Conservation (phyloP, 2,888 invertebrate species). For the Eulithis prunata region DNA sequence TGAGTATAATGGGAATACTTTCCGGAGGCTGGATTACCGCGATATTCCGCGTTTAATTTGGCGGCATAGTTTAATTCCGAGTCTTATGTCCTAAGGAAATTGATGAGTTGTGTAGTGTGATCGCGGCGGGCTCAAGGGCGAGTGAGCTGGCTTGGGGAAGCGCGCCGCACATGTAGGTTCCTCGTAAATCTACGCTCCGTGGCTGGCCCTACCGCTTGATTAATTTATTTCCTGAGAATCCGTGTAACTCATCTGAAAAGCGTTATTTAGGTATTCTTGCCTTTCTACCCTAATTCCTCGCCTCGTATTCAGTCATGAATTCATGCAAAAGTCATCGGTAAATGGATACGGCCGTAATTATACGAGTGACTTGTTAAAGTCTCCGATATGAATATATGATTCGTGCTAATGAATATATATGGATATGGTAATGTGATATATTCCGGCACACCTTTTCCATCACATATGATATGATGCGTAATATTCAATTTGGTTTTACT, state of each 20-base stretch:
- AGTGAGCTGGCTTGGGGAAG: slow-evolving; percentile 24
- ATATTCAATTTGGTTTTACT: slow-evolving; percentile 7
- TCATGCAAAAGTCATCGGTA: slow-evolving; percentile 43
- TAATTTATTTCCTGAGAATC: slow-evolving; percentile 73
- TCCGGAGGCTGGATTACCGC: slow-evolving; percentile 39
- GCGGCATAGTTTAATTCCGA: slow-evolving; percentile 78
- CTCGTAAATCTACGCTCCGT: slow-evolving; percentile 74
- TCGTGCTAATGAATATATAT: slow-evolving; percentile 29
- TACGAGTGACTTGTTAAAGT: slow-evolving; percentile 34
- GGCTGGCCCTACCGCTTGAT: slow-evolving; percentile 66
- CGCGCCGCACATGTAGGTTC: slow-evolving; percentile 43
- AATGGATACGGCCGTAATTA: slow-evolving; percentile 38
- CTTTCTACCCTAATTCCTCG: slow-evolving; percentile 50
- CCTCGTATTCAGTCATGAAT: slow-evolving; percentile 47
- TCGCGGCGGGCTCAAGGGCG: slow-evolving; percentile 20
- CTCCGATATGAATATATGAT: slow-evolving; percentile 40
- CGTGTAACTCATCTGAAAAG: slow-evolving; percentile 66
- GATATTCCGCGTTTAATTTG: slow-evolving; percentile 65
- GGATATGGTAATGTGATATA: slow-evolving; percentile 25
- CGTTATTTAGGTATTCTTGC: slow-evolving; percentile 53
- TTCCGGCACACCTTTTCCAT: slow-evolving; percentile 23
- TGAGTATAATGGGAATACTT: slow-evolving; percentile 50
- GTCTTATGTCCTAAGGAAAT: slow-evolving; percentile 74
- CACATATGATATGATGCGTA: slow-evolving; percentile 1
- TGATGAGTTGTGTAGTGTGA: slow-evolving; percentile 75